These are phyloP conservation scores for Vollenhovia emeryi DNA, from an alignment of 1,140 invertebrate genomes.

Conservation along the genomic window DNA sequence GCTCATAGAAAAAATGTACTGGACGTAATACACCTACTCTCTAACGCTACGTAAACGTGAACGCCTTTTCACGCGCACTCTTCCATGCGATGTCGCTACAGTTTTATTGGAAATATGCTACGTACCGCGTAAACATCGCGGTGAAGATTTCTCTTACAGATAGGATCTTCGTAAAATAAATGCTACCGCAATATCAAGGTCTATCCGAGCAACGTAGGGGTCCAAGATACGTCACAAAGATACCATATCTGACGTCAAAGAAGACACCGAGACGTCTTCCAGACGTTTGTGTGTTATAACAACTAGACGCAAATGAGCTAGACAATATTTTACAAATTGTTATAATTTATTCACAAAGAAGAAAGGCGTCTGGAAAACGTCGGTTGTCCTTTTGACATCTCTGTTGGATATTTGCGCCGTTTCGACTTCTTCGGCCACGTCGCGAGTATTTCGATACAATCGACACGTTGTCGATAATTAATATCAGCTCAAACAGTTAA, in stretches of 20 bases:
- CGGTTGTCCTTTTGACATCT: not conserved
- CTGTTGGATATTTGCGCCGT: not conserved
- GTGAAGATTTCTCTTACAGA: not conserved
- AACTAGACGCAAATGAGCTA: not conserved
- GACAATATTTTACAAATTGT: slow-evolving; percentile 3
- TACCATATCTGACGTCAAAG: not conserved
- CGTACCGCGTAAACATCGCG: not conserved
- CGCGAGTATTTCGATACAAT: not conserved
- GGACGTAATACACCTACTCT: slow-evolving; percentile 77
- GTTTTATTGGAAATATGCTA: slow-evolving; percentile 10
- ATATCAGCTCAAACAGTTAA: not conserved
- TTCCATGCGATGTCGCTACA: slow-evolving; percentile 44
- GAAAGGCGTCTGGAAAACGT: not conserved
- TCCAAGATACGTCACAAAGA: not conserved
- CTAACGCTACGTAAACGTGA: slow-evolving; percentile 70
- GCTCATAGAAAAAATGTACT: slow-evolving; percentile 79
- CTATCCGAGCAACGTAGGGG: not conserved
- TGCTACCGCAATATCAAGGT: not conserved
- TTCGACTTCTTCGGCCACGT: not conserved
- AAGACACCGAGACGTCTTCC: not conserved
- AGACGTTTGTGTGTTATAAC: not conserved
- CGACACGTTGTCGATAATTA: not conserved
- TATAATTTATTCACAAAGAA: slow-evolving; percentile 4
- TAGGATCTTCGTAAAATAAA: slow-evolving; percentile 2
- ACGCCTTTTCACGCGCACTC: slow-evolving; percentile 66